phyloP scores from a whole-genome alignment of 2,113 vertebrate genomes.

The Oriolus oriolus region DNA sequence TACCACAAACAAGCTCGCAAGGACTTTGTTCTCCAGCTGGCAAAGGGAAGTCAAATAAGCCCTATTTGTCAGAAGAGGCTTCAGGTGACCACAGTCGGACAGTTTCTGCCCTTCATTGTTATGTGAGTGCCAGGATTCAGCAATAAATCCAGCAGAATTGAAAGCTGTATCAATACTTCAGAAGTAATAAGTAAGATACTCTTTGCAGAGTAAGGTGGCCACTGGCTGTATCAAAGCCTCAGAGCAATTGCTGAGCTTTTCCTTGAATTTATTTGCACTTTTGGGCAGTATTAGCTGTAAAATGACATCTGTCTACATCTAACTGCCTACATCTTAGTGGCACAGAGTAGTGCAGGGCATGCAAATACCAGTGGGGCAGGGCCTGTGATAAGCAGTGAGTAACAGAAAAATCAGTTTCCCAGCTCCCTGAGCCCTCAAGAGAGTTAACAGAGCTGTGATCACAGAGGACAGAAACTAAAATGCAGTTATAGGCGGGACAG shows the following conservation, averaged over 20 bases:
- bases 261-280: background rate
- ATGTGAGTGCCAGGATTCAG: background rate
- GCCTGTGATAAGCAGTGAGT: background rate
- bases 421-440: background rate
- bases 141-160: background rate
- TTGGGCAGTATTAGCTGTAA: background rate
- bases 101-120: background rate
- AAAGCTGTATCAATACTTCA: background rate
- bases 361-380: background rate
- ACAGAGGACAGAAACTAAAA: background rate
- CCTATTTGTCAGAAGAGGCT: background rate
- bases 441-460: background rate
- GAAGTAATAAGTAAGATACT: background rate
- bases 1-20: background rate
- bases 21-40: background rate
- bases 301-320: background rate
- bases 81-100: background rate
- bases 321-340: background rate
- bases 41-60: background rate
- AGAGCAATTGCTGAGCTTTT: background rate
- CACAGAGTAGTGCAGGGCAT: background rate
- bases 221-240: background rate
- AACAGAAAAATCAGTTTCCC: background rate
- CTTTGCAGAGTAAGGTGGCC: background rate
- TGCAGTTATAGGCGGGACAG: background rate